Base-by-base conservation (phyloP, 1,140 invertebrate genomes). In the Panonychus citri region DNA sequence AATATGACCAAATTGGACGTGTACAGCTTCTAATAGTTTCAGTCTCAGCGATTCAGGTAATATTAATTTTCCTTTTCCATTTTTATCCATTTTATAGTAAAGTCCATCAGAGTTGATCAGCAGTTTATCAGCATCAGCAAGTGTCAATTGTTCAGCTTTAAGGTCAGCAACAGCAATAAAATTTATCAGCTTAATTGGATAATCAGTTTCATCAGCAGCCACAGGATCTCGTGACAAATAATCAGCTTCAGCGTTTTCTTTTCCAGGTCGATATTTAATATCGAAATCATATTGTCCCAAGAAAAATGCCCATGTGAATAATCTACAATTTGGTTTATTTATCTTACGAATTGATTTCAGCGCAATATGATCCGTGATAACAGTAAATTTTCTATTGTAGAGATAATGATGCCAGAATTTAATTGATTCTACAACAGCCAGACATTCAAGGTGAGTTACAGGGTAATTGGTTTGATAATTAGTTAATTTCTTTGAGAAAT, bases 401-500 rank as follows among this genome's bases (percentile, higher is more conserved):
- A 75, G 52, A 59, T 73, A 77, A 50, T 75, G 62, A 56, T 75
- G 70, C 61, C 76, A 76, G 56, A 70, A 61, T 66, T 64, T 60
- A 48, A 73, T 57, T 17, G 68, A 70, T 64, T 66, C 73, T 42
- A 74, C 58, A 28, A 77, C 68, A 3, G 69, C 66, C 13, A 73
- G 63, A 0, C 66, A 73, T 64, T 78, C 76, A 60, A 71, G 71
- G 39, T 79, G 73, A 5, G 74, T 64, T 57, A 75, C 69, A 19
- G 65, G 63, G 61, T 76, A 77, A 15, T 71, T 71, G 58, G 63
- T 61, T 62, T 78, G 72, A 21, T 70, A 62, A 28, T 57, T 28
- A n/a, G 61, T 64, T 19, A 77, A 56, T 2, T 65, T 66, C 56
- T 70, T 46, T 0, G 68, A 74, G 3, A 67, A 67, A 64, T 70